Evolutionary conservation across 2,113 vertebrate genomes (phyloP).

Genomic region (Passer montanus): DNA sequence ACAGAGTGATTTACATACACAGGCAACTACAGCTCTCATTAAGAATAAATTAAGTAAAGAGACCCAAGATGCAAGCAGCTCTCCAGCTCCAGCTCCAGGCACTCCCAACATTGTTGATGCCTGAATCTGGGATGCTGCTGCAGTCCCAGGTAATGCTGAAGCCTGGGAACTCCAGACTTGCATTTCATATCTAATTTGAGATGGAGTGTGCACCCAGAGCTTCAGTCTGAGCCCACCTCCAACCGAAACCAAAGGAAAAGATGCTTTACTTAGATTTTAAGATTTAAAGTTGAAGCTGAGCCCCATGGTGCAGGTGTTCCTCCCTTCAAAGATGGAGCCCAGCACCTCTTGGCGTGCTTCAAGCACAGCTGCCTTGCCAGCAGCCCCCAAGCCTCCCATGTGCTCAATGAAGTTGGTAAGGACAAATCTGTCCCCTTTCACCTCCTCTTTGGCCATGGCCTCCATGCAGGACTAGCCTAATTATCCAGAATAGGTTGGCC

Average conservation of each 20-base stretch:
- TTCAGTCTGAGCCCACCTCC: not conserved
- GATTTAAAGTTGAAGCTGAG: not conserved
- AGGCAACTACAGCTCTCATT: not conserved
- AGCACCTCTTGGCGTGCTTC: fast-evolving
- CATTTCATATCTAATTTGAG: not conserved
- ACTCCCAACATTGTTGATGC: not conserved
- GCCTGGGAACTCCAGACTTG: not conserved
- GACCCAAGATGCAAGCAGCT: not conserved
- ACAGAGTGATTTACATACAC: not conserved
- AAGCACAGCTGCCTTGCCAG: not conserved
- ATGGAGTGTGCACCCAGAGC: not conserved
- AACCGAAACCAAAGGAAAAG: not conserved
- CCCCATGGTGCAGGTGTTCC: not conserved
- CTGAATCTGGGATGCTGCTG: not conserved
- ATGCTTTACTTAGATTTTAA: not conserved
- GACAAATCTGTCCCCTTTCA: not conserved
- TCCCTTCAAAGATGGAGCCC: not conserved
- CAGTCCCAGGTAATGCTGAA: not conserved
- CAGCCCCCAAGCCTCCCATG: not conserved
- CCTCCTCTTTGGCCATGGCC: not conserved
- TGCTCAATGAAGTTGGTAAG: not conserved
- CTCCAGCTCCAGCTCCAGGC: not conserved
- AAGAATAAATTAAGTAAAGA: conserved; percentile 6
- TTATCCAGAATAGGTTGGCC: not conserved
- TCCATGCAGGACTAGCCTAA: not conserved